Conservation (phyloP, 2,797 vertebrate species). For the Eurystomus glaucurus region DNA sequence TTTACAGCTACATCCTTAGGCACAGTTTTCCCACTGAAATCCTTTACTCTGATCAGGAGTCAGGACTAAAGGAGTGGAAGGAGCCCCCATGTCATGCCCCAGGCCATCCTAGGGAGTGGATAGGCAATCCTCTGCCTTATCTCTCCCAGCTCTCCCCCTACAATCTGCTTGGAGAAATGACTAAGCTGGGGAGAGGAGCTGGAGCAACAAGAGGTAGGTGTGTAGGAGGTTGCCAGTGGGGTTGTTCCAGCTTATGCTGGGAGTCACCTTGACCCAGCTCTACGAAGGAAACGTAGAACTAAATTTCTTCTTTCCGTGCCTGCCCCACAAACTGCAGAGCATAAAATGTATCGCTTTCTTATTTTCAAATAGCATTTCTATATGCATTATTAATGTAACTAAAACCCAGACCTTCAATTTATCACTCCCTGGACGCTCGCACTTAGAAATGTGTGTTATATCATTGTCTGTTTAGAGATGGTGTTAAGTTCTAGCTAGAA, state of each 20-base stretch:
- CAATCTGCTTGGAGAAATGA: neutral
- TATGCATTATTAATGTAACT: constrained; percentile 65
- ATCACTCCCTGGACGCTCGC: constrained; percentile 22
- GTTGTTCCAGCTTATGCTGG: constrained; percentile 17
- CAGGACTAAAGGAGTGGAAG: neutral
- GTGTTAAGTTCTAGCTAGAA: constrained; percentile 63
- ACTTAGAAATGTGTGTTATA: constrained; percentile 44
- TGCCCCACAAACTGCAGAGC: neutral
- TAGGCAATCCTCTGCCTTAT: neutral
- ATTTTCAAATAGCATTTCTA: constrained; percentile 63
- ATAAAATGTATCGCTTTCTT: constrained; percentile 54
- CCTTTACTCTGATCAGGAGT: neutral
- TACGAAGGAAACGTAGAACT: neutral
- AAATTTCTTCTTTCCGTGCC: constrained; percentile 41
- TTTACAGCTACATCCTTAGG: constrained; percentile 9
- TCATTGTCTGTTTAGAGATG: constrained; percentile 58
- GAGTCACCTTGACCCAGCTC: constrained; percentile 51
- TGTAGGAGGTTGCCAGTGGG: constrained; percentile 58
- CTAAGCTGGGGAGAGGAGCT: constrained; percentile 44
- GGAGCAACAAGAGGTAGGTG: constrained; percentile 4
- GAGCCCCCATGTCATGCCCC: neutral
- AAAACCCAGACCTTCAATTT: constrained; percentile 53
- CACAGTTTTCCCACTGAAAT: neutral
- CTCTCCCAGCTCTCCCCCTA: neutral
- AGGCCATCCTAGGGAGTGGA: neutral